A percentile compares a stretch with the other conserved stretches of the same genome.
Conservation (phyloP, 1,140 invertebrate genomes). For the Agrypnia vestita region DNA sequence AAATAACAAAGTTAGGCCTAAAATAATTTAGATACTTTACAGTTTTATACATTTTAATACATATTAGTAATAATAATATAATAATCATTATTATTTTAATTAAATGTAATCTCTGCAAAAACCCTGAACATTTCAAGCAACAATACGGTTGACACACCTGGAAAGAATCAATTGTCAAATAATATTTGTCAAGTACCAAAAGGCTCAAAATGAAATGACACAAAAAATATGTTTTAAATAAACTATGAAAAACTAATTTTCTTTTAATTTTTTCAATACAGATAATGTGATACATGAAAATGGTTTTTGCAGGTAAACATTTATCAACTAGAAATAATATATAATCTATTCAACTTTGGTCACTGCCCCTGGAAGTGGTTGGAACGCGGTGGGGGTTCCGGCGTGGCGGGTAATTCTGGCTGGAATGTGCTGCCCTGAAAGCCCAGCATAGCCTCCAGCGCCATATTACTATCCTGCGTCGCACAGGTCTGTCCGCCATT, state of each 20-base stretch:
- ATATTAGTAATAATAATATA: too few species aligned
- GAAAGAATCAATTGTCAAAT: too few species aligned
- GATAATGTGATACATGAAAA: too few species aligned
- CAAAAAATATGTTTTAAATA: too few species aligned
- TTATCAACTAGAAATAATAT: not conserved
- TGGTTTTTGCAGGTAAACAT: too few species aligned
- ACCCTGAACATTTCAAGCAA: not conserved
- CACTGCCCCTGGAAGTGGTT: constrained; percentile 46
- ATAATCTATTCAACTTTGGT: not conserved
- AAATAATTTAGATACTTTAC: constrained; percentile 22
- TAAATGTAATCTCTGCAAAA: constrained; percentile 10
- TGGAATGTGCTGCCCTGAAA: constrained; percentile 60
- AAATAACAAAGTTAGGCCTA: constrained; percentile 15
- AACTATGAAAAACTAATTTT: too few species aligned
- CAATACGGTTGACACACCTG: too few species aligned
- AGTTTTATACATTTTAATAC: constrained; percentile 9
- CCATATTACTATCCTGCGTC: constrained; percentile 51
- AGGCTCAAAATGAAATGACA: too few species aligned
- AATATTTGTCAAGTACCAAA: too few species aligned
- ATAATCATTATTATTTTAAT: not conserved
- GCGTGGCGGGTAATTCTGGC: constrained; percentile 54
- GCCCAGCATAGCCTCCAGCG: constrained; percentile 67
- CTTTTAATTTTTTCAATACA: too few species aligned
- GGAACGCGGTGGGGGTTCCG: constrained; percentile 52
- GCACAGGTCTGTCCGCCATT: constrained; percentile 6